Base-by-base conservation (phyloP, 2,888 invertebrate genomes). In the Apodemia duryi region DNA sequence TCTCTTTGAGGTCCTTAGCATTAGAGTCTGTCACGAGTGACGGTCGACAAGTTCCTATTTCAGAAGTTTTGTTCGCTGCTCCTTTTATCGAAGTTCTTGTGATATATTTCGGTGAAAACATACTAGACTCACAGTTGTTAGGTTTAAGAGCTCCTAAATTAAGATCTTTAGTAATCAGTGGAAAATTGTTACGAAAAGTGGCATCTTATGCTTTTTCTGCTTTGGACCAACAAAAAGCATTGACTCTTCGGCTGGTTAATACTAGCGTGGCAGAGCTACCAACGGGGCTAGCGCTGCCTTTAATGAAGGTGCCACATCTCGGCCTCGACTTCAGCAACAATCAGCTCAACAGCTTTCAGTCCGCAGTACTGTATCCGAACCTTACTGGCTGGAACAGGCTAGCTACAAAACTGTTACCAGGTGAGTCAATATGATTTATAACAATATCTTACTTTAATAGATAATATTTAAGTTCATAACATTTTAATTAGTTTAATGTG, bases 311-410 rank as follows among this genome's bases (percentile, higher is more conserved):
- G 74, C 95, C 96, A 0, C 95, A 95, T 77, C 92, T 97, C 51
- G 94, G 94, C 11, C 93, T 97, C 64, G 97, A 97, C 83, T 90
- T 97, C 66, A 93, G 95, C 52, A 93, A 94, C 77, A 97, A 97
- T 85, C 93, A 93, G 78, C 92, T 97, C 71, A 92, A 93, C 13
- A 93, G 94, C 57, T 88, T 97, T 65, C 94, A 94, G 68, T 95
- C 96, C 52, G 95, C 95, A 66, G 94, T 95, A 28, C 95, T 97
- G 70, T 97, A 97, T 82, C 95, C 95, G 3, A 97, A 97, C 79
- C 93, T 94, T 64, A 95, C 96, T 11, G 94, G 94, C 57, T 97
- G 97, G 97, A 95, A 95, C 77, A 94, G 94, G n/a, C 94, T 95
- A 65, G 97, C 96, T 7, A 97, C 97, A 0, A 95, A 95, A 73